A percentile compares a stretch with the other conserved stretches of the same genome.
These are phyloP conservation scores for Clanis bilineata DNA, from an alignment of 2,888 invertebrate genomes.

Conservation along the genomic window DNA sequence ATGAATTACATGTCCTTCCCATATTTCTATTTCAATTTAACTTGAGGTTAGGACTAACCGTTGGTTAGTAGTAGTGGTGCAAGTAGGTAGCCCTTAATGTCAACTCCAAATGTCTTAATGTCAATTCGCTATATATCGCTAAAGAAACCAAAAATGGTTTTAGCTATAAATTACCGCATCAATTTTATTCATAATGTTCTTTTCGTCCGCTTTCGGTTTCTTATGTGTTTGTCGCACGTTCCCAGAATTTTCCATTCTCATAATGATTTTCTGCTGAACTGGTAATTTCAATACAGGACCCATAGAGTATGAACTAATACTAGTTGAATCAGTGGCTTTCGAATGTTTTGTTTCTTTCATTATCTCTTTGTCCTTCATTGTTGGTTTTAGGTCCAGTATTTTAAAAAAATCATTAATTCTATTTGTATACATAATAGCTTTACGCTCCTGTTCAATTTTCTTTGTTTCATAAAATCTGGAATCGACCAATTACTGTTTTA, in stretches of 20 bases:
- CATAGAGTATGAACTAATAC: slow-evolving; percentile 33
- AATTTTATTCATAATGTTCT: slow-evolving; percentile 45
- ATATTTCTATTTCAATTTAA: no score
- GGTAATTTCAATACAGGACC: slow-evolving; percentile 65
- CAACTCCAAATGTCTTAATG: no score
- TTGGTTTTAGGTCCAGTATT: not conserved
- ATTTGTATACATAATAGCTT: slow-evolving; percentile 3
- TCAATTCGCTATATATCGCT: no score
- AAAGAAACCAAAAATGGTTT: not conserved
- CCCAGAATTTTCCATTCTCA: slow-evolving; percentile 46
- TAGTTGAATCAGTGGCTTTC: slow-evolving; percentile 20
- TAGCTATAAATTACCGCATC: slow-evolving; percentile 39
- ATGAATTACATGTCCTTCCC: no score
- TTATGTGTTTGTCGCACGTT: slow-evolving; percentile 26
- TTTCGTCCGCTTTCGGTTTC: slow-evolving; percentile 31
- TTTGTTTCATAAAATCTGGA: slow-evolving; percentile 37
- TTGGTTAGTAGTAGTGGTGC: no score
- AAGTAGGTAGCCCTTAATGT: no score
- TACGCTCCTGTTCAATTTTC: slow-evolving; percentile 19
- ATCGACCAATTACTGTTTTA: slow-evolving; percentile 12
- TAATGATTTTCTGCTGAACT: slow-evolving; percentile 51
- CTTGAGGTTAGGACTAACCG: no score
- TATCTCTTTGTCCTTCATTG: not conserved
- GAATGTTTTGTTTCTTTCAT: slow-evolving; percentile 16
- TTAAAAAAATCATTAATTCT: not conserved